Evolutionary conservation across 2,113 vertebrate species (phyloP), one percentile per base, ranked within the genome.

Genomic region (Boulengeromyrus knoepffleri): DNA sequence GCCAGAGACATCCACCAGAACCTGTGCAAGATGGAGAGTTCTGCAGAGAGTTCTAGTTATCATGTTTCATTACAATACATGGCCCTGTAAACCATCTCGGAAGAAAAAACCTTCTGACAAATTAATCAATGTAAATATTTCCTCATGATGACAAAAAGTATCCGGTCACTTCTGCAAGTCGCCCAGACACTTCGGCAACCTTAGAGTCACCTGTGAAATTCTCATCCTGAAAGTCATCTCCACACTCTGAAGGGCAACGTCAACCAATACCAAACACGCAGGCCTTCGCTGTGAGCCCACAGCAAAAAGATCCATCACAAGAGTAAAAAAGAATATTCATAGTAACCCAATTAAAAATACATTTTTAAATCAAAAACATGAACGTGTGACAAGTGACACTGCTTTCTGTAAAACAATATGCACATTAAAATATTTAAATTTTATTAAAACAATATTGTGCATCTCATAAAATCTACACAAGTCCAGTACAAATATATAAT

Each of bases 401-500:
- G 70, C 31, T 80, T 36, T 45, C 52, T 84, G 21, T 36, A 87
- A 88, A n/a, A 90, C 49, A 93, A 90, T 88, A 91, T 90, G 21
- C 93, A 94, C 93, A 94, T 95, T 94, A 90, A 94, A 91, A 93
- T 90, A 91, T 88, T 88, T 77, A 91, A 91, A 88, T 92, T 90
- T 88, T 92, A 93, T 93, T 74, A 93, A 93, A 93, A 89, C 87
- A 27, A 88, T 39, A 36, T 85, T 74, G 89, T 80, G 88, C 92
- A 92, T 94, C 92, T 91, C 90, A 90, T 90, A 93, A 93, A 93
- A 87, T 91, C 89, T 92, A 91, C 91, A 88, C 70, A 90, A 90
- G 89, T 92, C 89, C 91, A 91, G 91, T 91, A 89, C 62, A 94
- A 94, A 95, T 95, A 94, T 94, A 94, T 89, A 93, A 92, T 92